These are phyloP conservation scores for Eutrigla gurnardus DNA, from an alignment of 2,797 vertebrate species.

Conservation along the genomic window DNA sequence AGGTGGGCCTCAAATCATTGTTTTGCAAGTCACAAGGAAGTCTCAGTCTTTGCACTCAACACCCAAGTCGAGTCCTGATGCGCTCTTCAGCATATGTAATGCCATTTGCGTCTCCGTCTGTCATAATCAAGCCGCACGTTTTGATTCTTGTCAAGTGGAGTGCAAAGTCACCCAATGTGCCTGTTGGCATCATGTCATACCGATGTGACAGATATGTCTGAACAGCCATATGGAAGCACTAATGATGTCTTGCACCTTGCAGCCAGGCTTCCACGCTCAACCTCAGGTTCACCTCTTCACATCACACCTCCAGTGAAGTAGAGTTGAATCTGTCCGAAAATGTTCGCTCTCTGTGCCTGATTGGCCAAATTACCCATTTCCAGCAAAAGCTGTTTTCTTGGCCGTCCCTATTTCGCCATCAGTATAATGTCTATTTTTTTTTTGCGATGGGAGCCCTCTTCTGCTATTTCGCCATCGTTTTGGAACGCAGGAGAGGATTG, in stretches of 20 bases:
- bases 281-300: not conserved
- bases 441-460: not conserved
- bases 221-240: conserved; percentile 15
- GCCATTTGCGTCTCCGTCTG: no score
- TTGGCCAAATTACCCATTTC: conserved; percentile 30
- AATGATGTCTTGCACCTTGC: conserved; percentile 1
- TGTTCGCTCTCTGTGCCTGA: not conserved
- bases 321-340: not conserved
- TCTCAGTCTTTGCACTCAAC: not conserved
- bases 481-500: conserved; percentile 56
- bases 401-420: conserved; percentile 29
- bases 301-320: conserved; percentile 7
- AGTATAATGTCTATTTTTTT: conserved; percentile 14
- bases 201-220: not conserved
- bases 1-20: not conserved
- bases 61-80: not conserved
- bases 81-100: no score
- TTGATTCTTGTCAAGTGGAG: not conserved
- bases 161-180: not conserved
- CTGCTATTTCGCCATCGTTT: conserved; percentile 34
- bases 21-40: not conserved
- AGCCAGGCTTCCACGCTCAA: not conserved
- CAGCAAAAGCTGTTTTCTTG: conserved; percentile 2
- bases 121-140: no score
- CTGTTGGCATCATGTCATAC: not conserved